Percentiles rank a stretch among this genome's conserved stretches.
These are phyloP conservation scores for Leptestheria dahalacensis DNA, from an alignment of 1,140 invertebrate species.

Conservation along the genomic window DNA sequence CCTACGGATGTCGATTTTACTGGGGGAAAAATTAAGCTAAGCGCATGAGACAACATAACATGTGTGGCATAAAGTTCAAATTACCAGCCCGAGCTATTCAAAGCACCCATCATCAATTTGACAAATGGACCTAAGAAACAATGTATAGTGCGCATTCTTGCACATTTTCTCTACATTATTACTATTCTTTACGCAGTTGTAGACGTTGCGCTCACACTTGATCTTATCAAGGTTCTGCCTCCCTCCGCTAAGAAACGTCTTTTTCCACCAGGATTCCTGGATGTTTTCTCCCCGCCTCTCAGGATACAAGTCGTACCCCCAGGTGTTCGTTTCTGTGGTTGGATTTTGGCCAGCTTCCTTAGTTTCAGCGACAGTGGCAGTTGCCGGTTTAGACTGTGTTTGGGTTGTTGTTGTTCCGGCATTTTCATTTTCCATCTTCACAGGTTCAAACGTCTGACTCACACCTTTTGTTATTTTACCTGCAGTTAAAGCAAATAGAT, in stretches of 20 bases:
- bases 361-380: background rate
- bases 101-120: constrained; percentile 66
- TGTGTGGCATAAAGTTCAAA: no score
- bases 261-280: constrained; percentile 36
- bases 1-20: constrained; percentile 60
- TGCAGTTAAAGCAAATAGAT: no score
- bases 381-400: no score
- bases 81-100: constrained; percentile 72
- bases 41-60: background rate
- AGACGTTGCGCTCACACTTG: constrained; percentile 68
- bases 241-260: constrained; percentile 44
- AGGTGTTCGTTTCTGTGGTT: constrained; percentile 13
- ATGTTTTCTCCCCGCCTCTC: constrained; percentile 48
- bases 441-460: no score
- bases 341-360: no score
- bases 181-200: constrained; percentile 57
- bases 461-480: no score
- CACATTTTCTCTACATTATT: constrained; percentile 24
- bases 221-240: constrained; percentile 48
- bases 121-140: constrained; percentile 73
- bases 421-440: background rate
- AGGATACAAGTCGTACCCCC: constrained; percentile 71
- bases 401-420: background rate
- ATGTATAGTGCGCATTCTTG: background rate
- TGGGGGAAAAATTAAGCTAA: constrained; percentile 29